These are phyloP conservation scores for Bucco capensis DNA, from an alignment of 2,113 vertebrate genomes.

Conservation along the genomic window DNA sequence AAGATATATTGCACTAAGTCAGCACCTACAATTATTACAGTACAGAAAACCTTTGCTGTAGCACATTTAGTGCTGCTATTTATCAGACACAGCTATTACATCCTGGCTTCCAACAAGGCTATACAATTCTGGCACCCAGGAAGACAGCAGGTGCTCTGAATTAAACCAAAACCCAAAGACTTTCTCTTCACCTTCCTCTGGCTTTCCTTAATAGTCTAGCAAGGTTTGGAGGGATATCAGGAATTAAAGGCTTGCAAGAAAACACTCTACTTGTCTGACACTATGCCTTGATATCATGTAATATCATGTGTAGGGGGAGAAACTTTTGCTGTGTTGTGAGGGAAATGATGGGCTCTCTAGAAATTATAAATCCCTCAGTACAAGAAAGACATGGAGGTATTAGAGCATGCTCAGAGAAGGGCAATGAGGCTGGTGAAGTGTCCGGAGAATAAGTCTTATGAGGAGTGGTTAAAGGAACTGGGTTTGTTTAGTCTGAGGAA, in stretches of 20 bases:
- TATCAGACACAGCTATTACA: conserved; percentile 68
- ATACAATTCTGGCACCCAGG: conserved; percentile 58
- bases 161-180: conserved; percentile 34
- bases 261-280: neutral
- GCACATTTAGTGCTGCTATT: conserved; percentile 65
- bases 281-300: neutral
- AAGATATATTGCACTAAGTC: conserved; percentile 67
- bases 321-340: neutral
- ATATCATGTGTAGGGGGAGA: neutral
- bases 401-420: too few species aligned
- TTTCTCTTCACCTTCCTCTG: neutral
- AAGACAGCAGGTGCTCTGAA: conserved; percentile 55
- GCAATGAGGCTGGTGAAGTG: too few species aligned
- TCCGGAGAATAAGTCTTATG: too few species aligned
- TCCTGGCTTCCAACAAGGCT: conserved; percentile 55
- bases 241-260: neutral
- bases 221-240: neutral
- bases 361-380: too few species aligned
- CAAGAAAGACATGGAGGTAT: too few species aligned
- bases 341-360: neutral
- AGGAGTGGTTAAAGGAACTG: too few species aligned
- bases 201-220: neutral
- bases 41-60: conserved; percentile 66
- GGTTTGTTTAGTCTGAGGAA: too few species aligned
- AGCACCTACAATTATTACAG: conserved; percentile 69